These are phyloP conservation scores for Epinotia brunnichana DNA, from an alignment of 2,888 invertebrate species.

Conservation along the genomic window DNA sequence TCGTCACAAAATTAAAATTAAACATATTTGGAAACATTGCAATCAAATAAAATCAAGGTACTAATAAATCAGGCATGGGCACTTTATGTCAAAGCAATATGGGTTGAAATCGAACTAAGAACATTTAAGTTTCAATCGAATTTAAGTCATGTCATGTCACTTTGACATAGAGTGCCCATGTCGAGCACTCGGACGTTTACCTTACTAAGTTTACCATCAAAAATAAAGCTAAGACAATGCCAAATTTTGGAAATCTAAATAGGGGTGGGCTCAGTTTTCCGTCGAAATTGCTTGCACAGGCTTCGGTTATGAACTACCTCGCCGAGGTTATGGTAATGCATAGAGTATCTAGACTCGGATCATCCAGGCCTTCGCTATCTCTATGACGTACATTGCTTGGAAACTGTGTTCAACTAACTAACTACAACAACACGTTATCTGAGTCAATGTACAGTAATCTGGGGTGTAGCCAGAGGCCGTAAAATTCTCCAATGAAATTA, in stretches of 20 bases:
- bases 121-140: no score
- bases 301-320: neutral
- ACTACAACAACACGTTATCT: conserved; percentile 46
- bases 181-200: no score
- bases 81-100: no score
- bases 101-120: no score
- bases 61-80: no score
- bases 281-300: neutral
- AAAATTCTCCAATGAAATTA: conserved; percentile 49
- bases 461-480: conserved; percentile 46
- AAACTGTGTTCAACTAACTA: conserved; percentile 8
- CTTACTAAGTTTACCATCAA: neutral
- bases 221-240: neutral
- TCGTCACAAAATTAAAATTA: no score
- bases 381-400: conserved; percentile 13
- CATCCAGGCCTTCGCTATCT: neutral
- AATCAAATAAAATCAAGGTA: neutral
- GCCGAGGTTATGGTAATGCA: neutral
- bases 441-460: conserved; percentile 45
- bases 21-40: no score
- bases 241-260: conserved; percentile 10
- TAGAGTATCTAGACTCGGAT: no score
- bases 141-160: no score
- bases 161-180: no score
- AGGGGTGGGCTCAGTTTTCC: neutral